Evolutionary conservation across 2,113 vertebrate species (phyloP).

Genomic region (Morone chrysops): DNA sequence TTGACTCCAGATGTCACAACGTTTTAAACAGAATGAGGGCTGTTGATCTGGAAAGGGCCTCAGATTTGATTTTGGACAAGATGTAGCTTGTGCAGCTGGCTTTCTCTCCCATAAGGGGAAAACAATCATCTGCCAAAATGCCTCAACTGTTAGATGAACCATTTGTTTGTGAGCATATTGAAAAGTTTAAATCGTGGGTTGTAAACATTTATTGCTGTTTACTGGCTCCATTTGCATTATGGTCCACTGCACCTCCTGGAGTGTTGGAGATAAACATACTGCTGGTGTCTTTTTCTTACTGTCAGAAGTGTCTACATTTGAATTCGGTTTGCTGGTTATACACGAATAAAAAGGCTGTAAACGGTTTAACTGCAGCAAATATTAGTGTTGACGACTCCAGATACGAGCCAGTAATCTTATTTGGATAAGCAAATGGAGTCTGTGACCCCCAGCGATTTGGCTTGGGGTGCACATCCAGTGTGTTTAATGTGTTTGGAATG

Average conservation of each 20-base stretch:
- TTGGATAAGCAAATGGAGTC: slow-evolving; percentile 72
- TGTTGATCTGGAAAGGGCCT: slow-evolving; percentile 60
- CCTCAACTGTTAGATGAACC: slow-evolving; percentile 65
- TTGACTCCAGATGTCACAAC: slow-evolving; percentile 76
- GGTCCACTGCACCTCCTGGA: slow-evolving; percentile 67
- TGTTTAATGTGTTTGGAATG: slow-evolving; percentile 66
- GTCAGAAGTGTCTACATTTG: slow-evolving; percentile 36
- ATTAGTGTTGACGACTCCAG: slow-evolving; percentile 62
- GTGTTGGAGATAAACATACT: slow-evolving; percentile 51
- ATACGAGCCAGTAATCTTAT: slow-evolving; percentile 73
- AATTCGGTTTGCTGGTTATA: slow-evolving; percentile 37
- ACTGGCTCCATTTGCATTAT: slow-evolving; percentile 63
- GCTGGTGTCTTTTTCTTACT: slow-evolving; percentile 31
- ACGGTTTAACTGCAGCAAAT: slow-evolving; percentile 70
- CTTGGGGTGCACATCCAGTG: slow-evolving; percentile 37
- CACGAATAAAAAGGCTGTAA: slow-evolving; percentile 30
- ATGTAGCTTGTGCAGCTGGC: slow-evolving; percentile 73
- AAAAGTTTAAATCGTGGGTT: slow-evolving; percentile 71
- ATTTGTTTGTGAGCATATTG: slow-evolving; percentile 73
- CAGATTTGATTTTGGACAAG: slow-evolving; percentile 68
- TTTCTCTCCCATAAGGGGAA: slow-evolving; percentile 57
- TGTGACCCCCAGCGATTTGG: slow-evolving; percentile 59
- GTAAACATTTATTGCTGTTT: slow-evolving; percentile 78
- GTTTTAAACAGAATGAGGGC: slow-evolving; percentile 56
- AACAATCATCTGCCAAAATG: slow-evolving; percentile 62